phyloP scores from a whole-genome alignment of 2,797 vertebrate species.

The Muraenolepis orangiensis region DNA sequence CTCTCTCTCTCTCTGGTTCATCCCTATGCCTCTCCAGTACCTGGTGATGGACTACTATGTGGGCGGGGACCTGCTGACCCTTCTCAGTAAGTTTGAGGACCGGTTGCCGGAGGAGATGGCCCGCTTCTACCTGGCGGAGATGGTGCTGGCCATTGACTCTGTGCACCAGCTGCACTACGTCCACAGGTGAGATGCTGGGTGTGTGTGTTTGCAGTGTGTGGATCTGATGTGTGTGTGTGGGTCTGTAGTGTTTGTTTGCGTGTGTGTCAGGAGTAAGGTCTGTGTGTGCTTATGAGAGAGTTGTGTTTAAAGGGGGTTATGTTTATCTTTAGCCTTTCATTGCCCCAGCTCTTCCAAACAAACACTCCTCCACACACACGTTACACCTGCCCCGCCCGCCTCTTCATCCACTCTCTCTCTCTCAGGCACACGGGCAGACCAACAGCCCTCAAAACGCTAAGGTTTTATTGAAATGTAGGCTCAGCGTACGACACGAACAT shows the following conservation, averaged over 20 bases:
- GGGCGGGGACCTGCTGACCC: constrained; percentile 94
- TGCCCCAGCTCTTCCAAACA: not conserved
- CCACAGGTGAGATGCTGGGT: constrained; percentile 1
- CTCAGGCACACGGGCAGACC: too few species aligned
- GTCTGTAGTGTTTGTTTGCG: not conserved
- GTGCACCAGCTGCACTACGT: constrained; percentile 65
- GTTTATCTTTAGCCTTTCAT: not conserved
- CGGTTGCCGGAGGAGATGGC: constrained; percentile 97
- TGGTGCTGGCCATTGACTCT: constrained; percentile 98
- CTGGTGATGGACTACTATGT: constrained; percentile 99
- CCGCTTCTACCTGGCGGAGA: constrained; percentile 96
- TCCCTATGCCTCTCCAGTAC: constrained; percentile 73
- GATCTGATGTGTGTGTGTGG: constrained; percentile 14
- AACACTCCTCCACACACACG: not conserved
- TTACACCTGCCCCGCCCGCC: too few species aligned
- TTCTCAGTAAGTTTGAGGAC: constrained; percentile 99
- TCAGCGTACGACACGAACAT: too few species aligned
- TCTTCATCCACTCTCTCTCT: not conserved
- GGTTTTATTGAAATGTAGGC: too few species aligned
- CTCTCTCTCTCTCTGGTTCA: not conserved
- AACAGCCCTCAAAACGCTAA: not conserved
- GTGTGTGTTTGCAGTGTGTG: not conserved
- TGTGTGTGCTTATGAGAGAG: not conserved
- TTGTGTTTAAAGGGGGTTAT: not conserved
- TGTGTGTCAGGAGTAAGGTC: not conserved